Base-by-base conservation (phyloP, 2,797 vertebrate genomes). In the Xiphorhynchus erythropygius region DNA sequence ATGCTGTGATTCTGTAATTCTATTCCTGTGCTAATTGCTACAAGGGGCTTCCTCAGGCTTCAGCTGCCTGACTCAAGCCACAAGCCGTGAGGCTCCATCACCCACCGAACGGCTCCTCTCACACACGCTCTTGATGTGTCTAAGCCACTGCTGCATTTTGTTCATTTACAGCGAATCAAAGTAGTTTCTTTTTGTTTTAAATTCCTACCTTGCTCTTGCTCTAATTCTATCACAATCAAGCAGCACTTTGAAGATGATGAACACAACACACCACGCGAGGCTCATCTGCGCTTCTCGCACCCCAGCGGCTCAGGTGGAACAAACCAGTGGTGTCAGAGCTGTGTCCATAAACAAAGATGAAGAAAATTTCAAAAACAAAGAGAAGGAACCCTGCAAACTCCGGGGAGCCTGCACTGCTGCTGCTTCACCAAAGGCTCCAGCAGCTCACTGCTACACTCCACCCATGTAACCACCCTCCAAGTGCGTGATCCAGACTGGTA, bases 281-380 rank as follows among this genome's bases (percentile, higher is more conserved):
- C 41, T 78, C 25, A 33, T 8, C 50, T 32, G 41, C 7, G 0
- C 21, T 68, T 35, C 80, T 56, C 49, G 23, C 2, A 8, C 37
- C 70, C 76, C 64, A 10, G 27, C 1, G 1, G 47, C 59, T 84
- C 67, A 52, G 46, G 19, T 21, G 24, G 47, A 76, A 63, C 35
- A 87, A 79, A 49, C n/a, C 24, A 17, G 5, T 25, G 21, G 5
- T 23, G 14, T 16, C 41, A 57, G 35, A 52, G 23, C 64, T 57
- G 17, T 24, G 1, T 32, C 62, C 8, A 0, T 37, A 55, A 79
- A 49, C 25, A 42, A 13, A n/a, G 18, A 7, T 1, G n/a, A 64
- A 57, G 30, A 42, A 33, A 44, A 23, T 1, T 18, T 1, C 13
- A 18, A 7, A 65, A 47, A 11, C 0, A 8, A 74, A 28, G 5